A percentile compares a stretch with the other conserved stretches of the same genome.
These are phyloP conservation scores for Hiodon tergisus DNA, from an alignment of 2,113 vertebrate genomes.

Conservation along the genomic window DNA sequence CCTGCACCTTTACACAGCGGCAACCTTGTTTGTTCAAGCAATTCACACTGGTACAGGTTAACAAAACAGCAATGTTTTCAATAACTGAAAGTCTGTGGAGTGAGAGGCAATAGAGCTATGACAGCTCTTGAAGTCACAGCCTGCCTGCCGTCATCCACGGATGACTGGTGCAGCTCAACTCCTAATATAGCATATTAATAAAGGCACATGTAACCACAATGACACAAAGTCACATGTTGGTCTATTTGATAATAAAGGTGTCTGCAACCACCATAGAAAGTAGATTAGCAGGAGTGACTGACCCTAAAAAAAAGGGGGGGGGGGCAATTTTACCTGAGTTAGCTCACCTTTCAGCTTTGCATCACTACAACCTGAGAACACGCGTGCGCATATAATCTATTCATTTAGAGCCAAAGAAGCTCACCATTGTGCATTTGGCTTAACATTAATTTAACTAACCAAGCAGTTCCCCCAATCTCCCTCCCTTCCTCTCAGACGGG, in stretches of 20 bases:
- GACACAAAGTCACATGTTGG: neutral
- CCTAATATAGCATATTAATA: neutral
- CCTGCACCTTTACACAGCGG: neutral
- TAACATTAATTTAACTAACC: neutral
- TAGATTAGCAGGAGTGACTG: no score
- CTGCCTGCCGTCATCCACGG: no score
- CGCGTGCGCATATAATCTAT: neutral
- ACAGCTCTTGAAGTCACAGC: no score
- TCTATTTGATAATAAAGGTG: neutral
- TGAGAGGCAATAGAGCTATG: neutral
- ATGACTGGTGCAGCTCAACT: no score
- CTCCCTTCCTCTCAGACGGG: conserved; percentile 8
- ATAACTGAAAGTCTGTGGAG: no score
- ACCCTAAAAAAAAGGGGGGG: no score
- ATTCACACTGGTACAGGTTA: no score
- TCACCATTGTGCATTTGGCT: neutral
- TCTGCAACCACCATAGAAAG: no score
- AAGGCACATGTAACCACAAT: neutral
- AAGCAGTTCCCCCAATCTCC: neutral
- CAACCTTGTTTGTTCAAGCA: no score
- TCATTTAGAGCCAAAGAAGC: neutral
- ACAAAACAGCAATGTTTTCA: no score
- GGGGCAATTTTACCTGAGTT: no score
- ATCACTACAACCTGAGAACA: neutral
- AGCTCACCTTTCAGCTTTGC: neutral